A percentile compares a stretch with the other conserved stretches of the same genome.
These are phyloP conservation scores for Laticauda colubrina DNA, from an alignment of 2,113 vertebrate genomes.

Conservation along the genomic window DNA sequence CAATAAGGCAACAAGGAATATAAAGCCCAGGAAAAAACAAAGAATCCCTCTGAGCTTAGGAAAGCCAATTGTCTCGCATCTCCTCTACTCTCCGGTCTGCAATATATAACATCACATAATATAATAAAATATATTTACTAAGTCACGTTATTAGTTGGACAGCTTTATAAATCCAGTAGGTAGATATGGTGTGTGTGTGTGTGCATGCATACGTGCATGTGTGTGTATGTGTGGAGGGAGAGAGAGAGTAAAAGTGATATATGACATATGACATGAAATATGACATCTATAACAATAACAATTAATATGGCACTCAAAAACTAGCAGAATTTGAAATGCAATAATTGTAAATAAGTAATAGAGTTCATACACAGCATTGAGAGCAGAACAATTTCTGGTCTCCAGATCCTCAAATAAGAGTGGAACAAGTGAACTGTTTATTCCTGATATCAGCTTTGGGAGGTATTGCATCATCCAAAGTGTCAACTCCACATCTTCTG, in stretches of 20 bases:
- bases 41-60: not conserved
- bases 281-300: not conserved
- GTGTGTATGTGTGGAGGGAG: no score
- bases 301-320: not conserved
- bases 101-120: not conserved
- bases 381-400: not conserved
- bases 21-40: not conserved
- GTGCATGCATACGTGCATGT: no score
- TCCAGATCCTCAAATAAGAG: not conserved
- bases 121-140: not conserved
- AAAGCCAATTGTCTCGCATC: not conserved
- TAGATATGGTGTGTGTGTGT: not conserved
- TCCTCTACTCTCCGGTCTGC: not conserved
- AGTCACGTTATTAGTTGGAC: not conserved
- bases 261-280: not conserved
- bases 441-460: not conserved
- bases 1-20: not conserved
- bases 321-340: not conserved
- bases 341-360: not conserved
- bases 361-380: not conserved
- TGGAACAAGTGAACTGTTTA: conserved; percentile 9
- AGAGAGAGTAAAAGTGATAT: no score
- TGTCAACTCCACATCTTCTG: not conserved
- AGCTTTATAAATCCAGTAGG: not conserved
- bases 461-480: conserved; percentile 24